Percentiles rank a stretch among this genome's conserved stretches.
phyloP scores from a whole-genome alignment of 1,140 invertebrate genomes.

The Diploscapter pachys region DNA sequence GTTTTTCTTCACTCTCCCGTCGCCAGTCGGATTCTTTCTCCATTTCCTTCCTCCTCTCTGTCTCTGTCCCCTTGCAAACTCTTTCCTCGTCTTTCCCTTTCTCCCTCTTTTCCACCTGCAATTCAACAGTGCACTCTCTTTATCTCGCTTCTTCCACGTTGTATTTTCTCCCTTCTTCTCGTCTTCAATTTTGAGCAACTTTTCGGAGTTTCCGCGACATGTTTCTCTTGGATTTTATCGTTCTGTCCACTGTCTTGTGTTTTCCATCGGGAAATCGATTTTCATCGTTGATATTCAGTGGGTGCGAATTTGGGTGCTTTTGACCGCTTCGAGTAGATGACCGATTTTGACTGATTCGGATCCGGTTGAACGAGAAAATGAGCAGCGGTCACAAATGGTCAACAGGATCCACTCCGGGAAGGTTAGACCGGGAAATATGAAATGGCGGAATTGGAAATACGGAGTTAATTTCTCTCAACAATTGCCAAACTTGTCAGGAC shows the following conservation, averaged over 20 bases:
- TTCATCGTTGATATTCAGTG: too few relatives aligned
- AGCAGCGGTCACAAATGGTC: constrained; percentile 2
- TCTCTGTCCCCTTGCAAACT: background rate
- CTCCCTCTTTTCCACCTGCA: background rate
- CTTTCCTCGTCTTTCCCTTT: background rate
- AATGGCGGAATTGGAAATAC: background rate
- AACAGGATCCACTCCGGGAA: constrained; percentile 13
- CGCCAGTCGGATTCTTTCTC: background rate
- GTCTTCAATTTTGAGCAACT: too few relatives aligned
- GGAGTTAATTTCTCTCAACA: background rate
- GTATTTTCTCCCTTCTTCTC: constrained; percentile 6
- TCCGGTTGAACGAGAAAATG: background rate
- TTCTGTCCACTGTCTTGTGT: background rate
- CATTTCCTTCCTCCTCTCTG: background rate
- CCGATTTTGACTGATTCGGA: background rate
- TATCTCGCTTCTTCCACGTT: background rate
- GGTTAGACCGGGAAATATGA: background rate
- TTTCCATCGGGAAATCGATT: too few relatives aligned
- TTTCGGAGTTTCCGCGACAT: background rate
- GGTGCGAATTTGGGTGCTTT: too few relatives aligned
- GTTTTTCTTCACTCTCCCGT: constrained; percentile 2
- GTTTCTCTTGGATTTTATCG: constrained; percentile 8
- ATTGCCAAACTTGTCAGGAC: background rate
- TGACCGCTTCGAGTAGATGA: too few relatives aligned
- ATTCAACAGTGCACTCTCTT: background rate